These are phyloP conservation scores for Portevinia maculata DNA, from an alignment of 2,888 invertebrate genomes.

Conservation along the genomic window DNA sequence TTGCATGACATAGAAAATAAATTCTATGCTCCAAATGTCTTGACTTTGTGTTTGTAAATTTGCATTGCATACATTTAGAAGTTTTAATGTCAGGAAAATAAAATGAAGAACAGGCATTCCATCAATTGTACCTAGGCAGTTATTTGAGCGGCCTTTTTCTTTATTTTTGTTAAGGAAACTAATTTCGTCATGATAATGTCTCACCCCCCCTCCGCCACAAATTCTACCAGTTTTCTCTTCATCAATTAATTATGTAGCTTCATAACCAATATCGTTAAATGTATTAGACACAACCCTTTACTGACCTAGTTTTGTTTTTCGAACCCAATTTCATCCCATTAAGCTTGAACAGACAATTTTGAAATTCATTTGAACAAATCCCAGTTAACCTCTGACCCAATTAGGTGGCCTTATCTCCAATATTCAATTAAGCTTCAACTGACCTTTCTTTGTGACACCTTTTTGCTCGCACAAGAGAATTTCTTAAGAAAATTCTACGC, in stretches of 20 bases:
- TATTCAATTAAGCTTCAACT: conserved; percentile 68
- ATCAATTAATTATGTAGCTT: background rate
- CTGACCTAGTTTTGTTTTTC: background rate
- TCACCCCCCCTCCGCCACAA: too few species aligned
- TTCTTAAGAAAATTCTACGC: conserved; percentile 1
- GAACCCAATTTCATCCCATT: conserved; percentile 1
- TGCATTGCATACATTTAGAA: too few species aligned
- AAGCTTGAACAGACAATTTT: conserved; percentile 14
- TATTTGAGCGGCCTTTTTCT: too few species aligned
- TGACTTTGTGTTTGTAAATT: too few species aligned
- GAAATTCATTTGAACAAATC: conserved; percentile 17
- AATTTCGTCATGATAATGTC: too few species aligned
- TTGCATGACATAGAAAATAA: too few species aligned
- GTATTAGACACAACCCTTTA: background rate
- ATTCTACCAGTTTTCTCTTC: background rate
- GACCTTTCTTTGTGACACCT: conserved; percentile 55
- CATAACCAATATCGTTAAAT: background rate
- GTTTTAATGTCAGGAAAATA: too few species aligned
- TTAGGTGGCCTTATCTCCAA: conserved; percentile 43
- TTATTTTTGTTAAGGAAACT: too few species aligned
- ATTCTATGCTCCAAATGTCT: too few species aligned
- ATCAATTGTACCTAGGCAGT: too few species aligned
- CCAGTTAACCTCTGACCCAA: conserved; percentile 49
- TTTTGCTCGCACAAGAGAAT: conserved; percentile 27
- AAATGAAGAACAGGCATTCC: too few species aligned